Base-by-base conservation (phyloP, 1,140 invertebrate genomes). In the Tetramorium parvispinum region DNA sequence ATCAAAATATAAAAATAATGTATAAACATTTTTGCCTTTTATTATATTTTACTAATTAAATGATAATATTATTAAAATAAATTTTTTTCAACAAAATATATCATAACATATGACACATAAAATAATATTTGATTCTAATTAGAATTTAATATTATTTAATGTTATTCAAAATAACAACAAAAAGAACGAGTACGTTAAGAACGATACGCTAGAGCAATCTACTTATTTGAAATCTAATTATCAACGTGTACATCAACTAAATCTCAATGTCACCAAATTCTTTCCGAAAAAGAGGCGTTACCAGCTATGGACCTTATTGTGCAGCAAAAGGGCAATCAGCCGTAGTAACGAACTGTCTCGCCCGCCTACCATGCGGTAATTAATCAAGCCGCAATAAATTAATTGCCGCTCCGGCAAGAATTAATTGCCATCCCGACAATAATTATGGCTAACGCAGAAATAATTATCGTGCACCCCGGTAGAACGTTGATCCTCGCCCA, bases 311-410 rank as follows among this genome's bases (percentile, higher is more conserved):
- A 63, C 59, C 59, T 55, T 85, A 79, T 68, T 63, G 83, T 24
- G 37, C 27, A 49, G 53, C 51, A 87, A 85, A 89, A 89, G 88
- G 83, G 75, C 70, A 78, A 88, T 86, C 87, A 65, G 43, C 65
- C 59, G 71, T 79, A 85, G 37, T 71, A 90, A 89, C 79, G 79
- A 87, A 87, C 81, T 89, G 89, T 87, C 79, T 87, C 85, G 51
- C 79, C 76, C 70, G 81, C 61, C 76, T 75, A 81, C 86, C 89
- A 88, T 70, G 89, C 81, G 89, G 86, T 78, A 83, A 91, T 91
- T 91, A 91, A 91, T 91, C 90, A 91, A 91, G 71, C 79, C 63
- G 75, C 90, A 78, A 91, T 91, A 89, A 91, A 89, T 91, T 91
- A 91, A 91, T 91, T 87, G 89, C 85, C 70, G 85, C 81, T 55